Conservation (phyloP, 2,888 invertebrate genomes). For the Drosophila prolongata region DNA sequence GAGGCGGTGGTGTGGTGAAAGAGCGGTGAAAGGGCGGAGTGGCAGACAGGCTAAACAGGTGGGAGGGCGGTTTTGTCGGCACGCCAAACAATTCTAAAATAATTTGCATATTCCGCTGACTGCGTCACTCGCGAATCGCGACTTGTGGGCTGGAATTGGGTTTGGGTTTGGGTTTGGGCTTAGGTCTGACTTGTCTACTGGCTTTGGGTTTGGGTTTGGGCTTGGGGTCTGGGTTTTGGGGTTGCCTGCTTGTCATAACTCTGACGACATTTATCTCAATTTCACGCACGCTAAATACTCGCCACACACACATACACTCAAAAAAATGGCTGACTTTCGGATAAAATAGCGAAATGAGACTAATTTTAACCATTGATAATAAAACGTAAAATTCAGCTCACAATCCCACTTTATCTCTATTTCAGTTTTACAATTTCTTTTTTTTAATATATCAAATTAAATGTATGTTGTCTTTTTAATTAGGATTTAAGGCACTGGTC, state of each 20-base stretch:
- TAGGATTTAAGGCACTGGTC: too few relatives aligned
- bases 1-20: conserved; percentile 7
- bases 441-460: too few relatives aligned
- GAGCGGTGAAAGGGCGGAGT: neutral
- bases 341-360: too few relatives aligned
- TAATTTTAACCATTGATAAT: too few relatives aligned
- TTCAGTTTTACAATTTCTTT: too few relatives aligned
- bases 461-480: too few relatives aligned
- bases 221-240: conserved; percentile 16
- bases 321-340: neutral
- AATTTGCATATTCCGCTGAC: conserved; percentile 59
- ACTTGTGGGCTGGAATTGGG: conserved; percentile 27
- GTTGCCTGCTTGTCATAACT: conserved; percentile 53
- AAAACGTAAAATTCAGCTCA: too few relatives aligned
- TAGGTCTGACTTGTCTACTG: conserved; percentile 7
- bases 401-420: too few relatives aligned
- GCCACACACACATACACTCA: conserved; percentile 24
- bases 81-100: conserved; percentile 51
- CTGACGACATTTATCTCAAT: conserved; percentile 66
- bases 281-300: conserved; percentile 69
- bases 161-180: conserved; percentile 8
- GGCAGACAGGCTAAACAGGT: conserved; percentile 7
- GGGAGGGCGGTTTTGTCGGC: neutral
- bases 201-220: neutral
- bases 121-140: conserved; percentile 13